phyloP scores from a whole-genome alignment of 2,113 vertebrate genomes.

The Tichodroma muraria region DNA sequence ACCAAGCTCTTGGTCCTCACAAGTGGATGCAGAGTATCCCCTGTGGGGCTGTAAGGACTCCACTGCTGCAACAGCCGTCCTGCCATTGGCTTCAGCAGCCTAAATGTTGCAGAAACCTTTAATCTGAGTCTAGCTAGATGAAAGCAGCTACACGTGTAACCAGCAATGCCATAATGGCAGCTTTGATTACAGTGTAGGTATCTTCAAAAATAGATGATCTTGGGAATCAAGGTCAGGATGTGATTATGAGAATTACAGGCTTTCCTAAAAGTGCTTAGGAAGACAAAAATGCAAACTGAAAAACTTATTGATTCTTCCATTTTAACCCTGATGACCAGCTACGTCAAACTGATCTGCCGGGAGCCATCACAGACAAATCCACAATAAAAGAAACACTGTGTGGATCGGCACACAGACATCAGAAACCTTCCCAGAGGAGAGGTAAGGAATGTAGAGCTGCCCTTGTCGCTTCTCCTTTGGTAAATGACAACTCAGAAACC shows the following conservation, averaged over 20 bases:
- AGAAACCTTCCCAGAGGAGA: background rate
- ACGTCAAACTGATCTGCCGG: background rate
- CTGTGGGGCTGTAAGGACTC: background rate
- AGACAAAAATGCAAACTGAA: background rate
- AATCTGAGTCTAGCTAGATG: background rate
- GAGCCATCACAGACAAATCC: background rate
- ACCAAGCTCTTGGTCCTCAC: background rate
- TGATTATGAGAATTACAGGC: background rate
- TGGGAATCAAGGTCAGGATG: background rate
- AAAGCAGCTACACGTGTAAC: background rate
- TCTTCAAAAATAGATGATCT: background rate
- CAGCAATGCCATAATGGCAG: background rate
- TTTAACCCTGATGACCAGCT: background rate
- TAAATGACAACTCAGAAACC: background rate
- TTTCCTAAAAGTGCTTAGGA: background rate
- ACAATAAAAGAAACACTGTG: background rate
- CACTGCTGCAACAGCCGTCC: background rate
- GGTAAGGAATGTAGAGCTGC: constrained; percentile 9
- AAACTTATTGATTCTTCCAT: background rate
- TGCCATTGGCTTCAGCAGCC: background rate
- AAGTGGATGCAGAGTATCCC: background rate
- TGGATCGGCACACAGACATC: background rate
- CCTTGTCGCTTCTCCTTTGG: background rate
- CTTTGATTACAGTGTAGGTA: background rate
- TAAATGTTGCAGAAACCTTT: background rate